Evolutionary conservation across 2,888 invertebrate genomes (phyloP).

Genomic region (Athalia cordata): DNA sequence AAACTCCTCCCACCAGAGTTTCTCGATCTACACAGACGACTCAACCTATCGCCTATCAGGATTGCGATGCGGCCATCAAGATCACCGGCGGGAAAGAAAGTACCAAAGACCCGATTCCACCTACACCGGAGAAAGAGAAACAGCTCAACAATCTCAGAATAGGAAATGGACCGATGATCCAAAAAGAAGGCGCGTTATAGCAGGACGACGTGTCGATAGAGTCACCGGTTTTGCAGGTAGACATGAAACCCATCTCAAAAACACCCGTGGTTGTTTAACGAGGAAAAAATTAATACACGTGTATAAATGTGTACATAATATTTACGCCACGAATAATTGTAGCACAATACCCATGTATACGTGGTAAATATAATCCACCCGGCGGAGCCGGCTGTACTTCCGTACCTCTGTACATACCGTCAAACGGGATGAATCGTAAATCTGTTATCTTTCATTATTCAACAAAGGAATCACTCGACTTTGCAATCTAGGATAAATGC

Average conservation of each 20-base stretch:
- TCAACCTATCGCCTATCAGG: background rate
- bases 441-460: too few relatives aligned
- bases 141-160: conserved; percentile 63
- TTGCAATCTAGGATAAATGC: too few relatives aligned
- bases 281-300: conserved; percentile 12
- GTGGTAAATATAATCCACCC: too few relatives aligned
- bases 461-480: too few relatives aligned
- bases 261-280: conserved; percentile 58
- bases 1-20: conserved; percentile 54
- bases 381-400: too few relatives aligned
- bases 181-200: conserved; percentile 66
- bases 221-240: conserved; percentile 53
- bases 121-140: conserved; percentile 53
- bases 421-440: too few relatives aligned
- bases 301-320: too few relatives aligned
- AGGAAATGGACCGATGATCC: conserved; percentile 66
- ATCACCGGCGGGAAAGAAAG: conserved; percentile 54
- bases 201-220: conserved; percentile 53
- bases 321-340: background rate
- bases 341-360: background rate
- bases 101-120: conserved; percentile 57
- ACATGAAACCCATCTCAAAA: conserved; percentile 65
- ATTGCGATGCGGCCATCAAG: background rate
- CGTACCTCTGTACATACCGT: too few relatives aligned
- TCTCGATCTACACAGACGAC: conserved; percentile 66